phyloP scores from a whole-genome alignment of 2,797 vertebrate genomes.

The Perodicticus potto region DNA sequence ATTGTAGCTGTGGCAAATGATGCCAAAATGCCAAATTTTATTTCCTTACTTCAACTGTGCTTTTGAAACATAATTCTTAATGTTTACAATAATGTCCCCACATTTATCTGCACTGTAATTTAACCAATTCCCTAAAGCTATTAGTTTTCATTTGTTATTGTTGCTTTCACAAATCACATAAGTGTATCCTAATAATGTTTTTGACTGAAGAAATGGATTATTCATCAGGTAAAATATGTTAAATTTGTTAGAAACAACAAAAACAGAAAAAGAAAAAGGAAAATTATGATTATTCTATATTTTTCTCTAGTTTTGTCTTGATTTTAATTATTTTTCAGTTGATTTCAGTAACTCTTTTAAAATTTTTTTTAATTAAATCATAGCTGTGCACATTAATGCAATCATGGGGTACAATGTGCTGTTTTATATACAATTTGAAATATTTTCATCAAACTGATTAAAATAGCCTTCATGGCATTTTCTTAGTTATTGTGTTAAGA shows the following conservation, averaged over 20 bases:
- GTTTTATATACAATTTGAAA: too few species aligned
- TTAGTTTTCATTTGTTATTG: background rate
- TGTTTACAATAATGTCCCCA: background rate
- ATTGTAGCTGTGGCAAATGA: background rate
- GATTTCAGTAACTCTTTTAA: background rate
- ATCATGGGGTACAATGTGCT: too few species aligned
- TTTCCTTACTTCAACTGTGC: background rate
- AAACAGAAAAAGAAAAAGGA: background rate
- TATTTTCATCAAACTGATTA: too few species aligned
- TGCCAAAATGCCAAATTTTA: background rate
- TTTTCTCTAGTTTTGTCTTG: background rate
- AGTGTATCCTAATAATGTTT: background rate
- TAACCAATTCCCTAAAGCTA: background rate
- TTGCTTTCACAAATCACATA: background rate
- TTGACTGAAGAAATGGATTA: background rate
- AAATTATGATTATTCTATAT: background rate
- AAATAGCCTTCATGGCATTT: too few species aligned
- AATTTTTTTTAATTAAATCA: too few species aligned
- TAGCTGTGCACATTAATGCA: too few species aligned
- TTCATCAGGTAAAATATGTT: background rate
- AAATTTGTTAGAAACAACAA: conserved; percentile 34
- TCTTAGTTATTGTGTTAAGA: too few species aligned
- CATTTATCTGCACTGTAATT: background rate
- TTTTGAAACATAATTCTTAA: background rate
- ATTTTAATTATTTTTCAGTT: background rate